Evolutionary conservation across 2,797 vertebrate species (phyloP).

Genomic region (Typhlichthys eigenmanni): DNA sequence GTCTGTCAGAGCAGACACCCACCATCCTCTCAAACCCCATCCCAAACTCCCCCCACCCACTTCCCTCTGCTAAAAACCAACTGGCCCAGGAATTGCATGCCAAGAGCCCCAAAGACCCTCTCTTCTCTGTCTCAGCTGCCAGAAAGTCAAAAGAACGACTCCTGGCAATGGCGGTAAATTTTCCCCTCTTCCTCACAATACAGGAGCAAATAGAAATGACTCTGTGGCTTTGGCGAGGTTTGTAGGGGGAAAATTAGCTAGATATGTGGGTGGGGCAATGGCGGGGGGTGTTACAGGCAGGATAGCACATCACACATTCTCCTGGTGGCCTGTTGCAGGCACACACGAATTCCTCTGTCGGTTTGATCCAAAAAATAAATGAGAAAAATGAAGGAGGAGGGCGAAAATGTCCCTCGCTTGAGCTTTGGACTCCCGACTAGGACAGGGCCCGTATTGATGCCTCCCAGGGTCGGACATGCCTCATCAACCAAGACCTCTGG

Average conservation of each 20-base stretch:
- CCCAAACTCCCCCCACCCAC: slow-evolving; percentile 25
- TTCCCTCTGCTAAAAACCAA: slow-evolving; percentile 58
- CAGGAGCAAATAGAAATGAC: not conserved
- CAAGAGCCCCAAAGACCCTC: slow-evolving; percentile 61
- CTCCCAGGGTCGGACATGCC: slow-evolving; percentile 23
- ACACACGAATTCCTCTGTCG: slow-evolving; percentile 64
- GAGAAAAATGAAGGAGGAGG: slow-evolving; percentile 51
- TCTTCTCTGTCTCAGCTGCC: slow-evolving; percentile 39
- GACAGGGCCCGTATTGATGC: slow-evolving; percentile 24
- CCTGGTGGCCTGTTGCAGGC: slow-evolving; percentile 49
- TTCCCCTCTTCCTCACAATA: not conserved
- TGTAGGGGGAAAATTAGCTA: slow-evolving; percentile 19
- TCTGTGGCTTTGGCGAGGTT: slow-evolving; percentile 29
- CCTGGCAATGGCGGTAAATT: slow-evolving; percentile 44
- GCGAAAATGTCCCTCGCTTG: slow-evolving; percentile 39
- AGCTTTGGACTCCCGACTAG: slow-evolving; percentile 37
- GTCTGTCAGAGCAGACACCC: slow-evolving; percentile 51
- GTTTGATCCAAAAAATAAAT: slow-evolving; percentile 55
- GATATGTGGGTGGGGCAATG: slow-evolving; percentile 25
- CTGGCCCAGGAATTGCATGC: slow-evolving; percentile 64
- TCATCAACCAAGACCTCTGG: slow-evolving; percentile 48
- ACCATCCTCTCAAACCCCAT: slow-evolving; percentile 12
- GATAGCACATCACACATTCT: slow-evolving; percentile 39
- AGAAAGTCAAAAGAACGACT: slow-evolving; percentile 56
- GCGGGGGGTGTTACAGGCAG: slow-evolving; percentile 16